These are phyloP conservation scores for Xylocopa sonorina DNA, from an alignment of 1,140 invertebrate species.

Conservation along the genomic window DNA sequence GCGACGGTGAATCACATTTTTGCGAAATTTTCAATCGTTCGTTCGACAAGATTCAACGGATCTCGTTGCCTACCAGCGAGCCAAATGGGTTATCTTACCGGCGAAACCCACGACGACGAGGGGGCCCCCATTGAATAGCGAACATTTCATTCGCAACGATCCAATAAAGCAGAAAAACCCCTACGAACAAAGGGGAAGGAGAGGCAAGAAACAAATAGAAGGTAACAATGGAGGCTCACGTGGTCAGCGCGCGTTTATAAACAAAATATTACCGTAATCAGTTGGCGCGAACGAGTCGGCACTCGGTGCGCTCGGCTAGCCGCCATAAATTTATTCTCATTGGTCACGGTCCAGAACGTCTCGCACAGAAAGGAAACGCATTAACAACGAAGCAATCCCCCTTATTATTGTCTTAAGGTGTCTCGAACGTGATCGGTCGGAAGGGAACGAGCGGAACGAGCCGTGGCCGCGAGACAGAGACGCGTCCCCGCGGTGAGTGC, in stretches of 20 bases:
- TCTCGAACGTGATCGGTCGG: slow-evolving; percentile 56
- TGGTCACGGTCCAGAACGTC: slow-evolving; percentile 61
- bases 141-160: no score
- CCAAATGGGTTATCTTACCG: no score
- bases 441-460: slow-evolving; percentile 33
- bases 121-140: no score
- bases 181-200: not conserved
- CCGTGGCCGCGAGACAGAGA: slow-evolving; percentile 11
- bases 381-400: slow-evolving; percentile 60
- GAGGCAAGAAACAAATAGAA: slow-evolving; percentile 5
- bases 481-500: slow-evolving; percentile 3
- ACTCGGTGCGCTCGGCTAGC: not conserved
- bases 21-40: no score
- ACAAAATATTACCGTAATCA: slow-evolving; percentile 51
- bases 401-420: slow-evolving; percentile 69
- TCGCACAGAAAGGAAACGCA: slow-evolving; percentile 49
- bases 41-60: no score
- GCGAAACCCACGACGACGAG: no score
- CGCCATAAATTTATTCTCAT: slow-evolving; percentile 61
- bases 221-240: not conserved
- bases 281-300: slow-evolving; percentile 29
- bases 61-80: no score
- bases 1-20: no score
- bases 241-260: not conserved
- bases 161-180: no score